Percentiles rank a stretch among this genome's conserved stretches.
These are phyloP conservation scores for Artibeus jamaicensis DNA, from an alignment of 2,797 vertebrate species.

Conservation along the genomic window DNA sequence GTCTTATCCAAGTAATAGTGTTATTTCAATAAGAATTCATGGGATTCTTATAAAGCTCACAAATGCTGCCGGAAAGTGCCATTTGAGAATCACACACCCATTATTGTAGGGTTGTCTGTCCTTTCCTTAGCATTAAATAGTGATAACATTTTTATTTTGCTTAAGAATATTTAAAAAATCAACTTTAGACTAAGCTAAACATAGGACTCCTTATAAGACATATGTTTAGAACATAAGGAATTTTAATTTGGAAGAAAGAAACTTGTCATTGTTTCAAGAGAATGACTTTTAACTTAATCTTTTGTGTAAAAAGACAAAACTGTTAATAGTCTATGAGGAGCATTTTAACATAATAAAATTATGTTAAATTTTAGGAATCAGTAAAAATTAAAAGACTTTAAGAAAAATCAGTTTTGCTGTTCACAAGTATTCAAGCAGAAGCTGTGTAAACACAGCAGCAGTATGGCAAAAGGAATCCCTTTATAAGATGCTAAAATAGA, in stretches of 20 bases:
- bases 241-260: neutral
- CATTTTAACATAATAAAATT: neutral
- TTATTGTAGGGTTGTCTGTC: neutral
- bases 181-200: neutral
- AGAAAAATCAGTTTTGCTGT: neutral
- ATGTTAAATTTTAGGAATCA: conserved; percentile 21
- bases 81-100: neutral
- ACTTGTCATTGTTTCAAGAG: neutral
- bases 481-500: neutral
- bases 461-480: neutral
- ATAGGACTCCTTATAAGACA: neutral
- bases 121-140: neutral
- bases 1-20: neutral
- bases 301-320: neutral
- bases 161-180: neutral
- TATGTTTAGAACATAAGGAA: neutral
- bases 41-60: neutral
- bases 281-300: neutral
- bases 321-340: neutral
- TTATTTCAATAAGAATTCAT: neutral
- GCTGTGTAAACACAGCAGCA: neutral
- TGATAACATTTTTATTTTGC: neutral
- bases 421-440: neutral
- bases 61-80: neutral
- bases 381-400: neutral